Conservation (phyloP, 2,797 vertebrate genomes). For the Pelodytes ibericus region DNA sequence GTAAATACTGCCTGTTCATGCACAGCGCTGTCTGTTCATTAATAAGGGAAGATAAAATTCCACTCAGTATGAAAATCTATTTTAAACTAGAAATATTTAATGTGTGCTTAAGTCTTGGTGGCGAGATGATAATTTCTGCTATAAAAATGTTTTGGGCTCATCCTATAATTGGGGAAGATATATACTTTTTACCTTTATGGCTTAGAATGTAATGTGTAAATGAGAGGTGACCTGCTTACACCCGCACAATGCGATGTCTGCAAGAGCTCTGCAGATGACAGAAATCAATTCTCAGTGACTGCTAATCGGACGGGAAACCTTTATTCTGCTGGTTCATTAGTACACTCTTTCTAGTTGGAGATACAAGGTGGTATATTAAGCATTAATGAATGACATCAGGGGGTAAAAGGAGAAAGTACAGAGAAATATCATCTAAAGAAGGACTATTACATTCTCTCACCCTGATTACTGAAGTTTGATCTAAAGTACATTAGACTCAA, state of each 20-base stretch:
- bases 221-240: slow-evolving; percentile 30
- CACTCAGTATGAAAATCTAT: slow-evolving; percentile 19
- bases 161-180: slow-evolving; percentile 33
- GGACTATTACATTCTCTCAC: slow-evolving; percentile 8
- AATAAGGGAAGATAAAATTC: slow-evolving; percentile 31
- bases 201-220: slow-evolving; percentile 22
- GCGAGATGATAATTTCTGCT: slow-evolving; percentile 32
- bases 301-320: slow-evolving; percentile 31
- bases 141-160: slow-evolving; percentile 15
- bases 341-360: slow-evolving; percentile 7
- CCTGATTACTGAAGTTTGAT: slow-evolving; percentile 15
- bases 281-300: slow-evolving; percentile 36
- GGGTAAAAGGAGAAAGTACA: slow-evolving; percentile 27
- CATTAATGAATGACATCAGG: slow-evolving; percentile 19
- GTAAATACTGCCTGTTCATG: slow-evolving; percentile 34
- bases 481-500: background rate
- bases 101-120: slow-evolving; percentile 30
- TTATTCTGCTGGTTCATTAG: slow-evolving; percentile 33
- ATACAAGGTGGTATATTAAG: slow-evolving; percentile 29
- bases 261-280: slow-evolving; percentile 25
- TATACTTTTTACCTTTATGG: slow-evolving; percentile 12
- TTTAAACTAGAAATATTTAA: slow-evolving; percentile 43
- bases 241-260: slow-evolving; percentile 26
- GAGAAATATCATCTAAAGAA: slow-evolving; percentile 17
- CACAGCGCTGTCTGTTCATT: slow-evolving; percentile 34